Evolutionary conservation across 2,797 vertebrate species (phyloP).

Genomic region (Crypturellus tataupa): DNA sequence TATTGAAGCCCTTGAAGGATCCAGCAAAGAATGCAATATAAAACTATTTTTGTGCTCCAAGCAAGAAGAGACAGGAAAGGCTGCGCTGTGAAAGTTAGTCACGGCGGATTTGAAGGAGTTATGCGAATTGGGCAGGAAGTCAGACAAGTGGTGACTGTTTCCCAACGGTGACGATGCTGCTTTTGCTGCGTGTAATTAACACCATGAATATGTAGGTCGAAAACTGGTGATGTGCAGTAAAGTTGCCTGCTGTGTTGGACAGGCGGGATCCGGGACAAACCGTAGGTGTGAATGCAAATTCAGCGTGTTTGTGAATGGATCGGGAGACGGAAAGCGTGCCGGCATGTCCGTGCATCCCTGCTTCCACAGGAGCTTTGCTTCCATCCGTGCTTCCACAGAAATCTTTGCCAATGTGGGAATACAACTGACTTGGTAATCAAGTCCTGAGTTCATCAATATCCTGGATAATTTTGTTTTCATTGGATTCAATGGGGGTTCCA

Average conservation of each 20-base stretch:
- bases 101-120: not conserved
- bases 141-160: not conserved
- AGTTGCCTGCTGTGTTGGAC: not conserved
- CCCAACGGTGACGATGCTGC: accelerated
- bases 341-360: not conserved
- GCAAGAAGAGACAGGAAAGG: not conserved
- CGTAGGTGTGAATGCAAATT: not conserved
- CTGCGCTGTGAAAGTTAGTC: not conserved
- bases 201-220: accelerated
- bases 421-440: accelerated
- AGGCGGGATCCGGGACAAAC: not conserved
- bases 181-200: not conserved
- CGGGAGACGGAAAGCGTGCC: not conserved
- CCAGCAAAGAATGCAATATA: not conserved
- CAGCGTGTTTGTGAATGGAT: not conserved
- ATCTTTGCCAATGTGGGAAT: not conserved
- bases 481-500: not conserved
- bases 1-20: conserved; percentile 50
- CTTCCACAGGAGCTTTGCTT: not conserved
- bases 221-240: not conserved
- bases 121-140: accelerated
- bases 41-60: not conserved
- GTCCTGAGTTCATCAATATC: not conserved
- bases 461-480: not conserved
- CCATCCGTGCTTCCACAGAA: not conserved